Evolutionary conservation across 2,113 vertebrate genomes (phyloP), one percentile per base, ranked within the genome.

Genomic region (Pyxicephalus adspersus): DNA sequence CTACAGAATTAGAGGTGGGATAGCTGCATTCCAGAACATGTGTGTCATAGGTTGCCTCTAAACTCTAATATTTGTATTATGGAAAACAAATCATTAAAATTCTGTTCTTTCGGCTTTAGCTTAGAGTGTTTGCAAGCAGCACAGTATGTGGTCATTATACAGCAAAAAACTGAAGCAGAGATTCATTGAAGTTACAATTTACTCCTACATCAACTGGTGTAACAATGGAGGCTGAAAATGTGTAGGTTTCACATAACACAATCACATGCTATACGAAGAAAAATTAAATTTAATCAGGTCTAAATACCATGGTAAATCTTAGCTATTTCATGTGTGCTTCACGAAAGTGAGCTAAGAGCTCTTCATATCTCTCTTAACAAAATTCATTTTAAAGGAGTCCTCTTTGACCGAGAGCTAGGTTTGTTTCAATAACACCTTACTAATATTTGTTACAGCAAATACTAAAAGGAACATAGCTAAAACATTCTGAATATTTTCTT

Each of bases 161-260:
- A 76, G 38, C 18, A 58, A 76, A 18, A 11, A 19, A 34, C 34
- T 1, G 13, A 81, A 51, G 3, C 23, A 13, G 71, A 31, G 55
- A 17, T 20, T 76, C 75, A 28, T 23, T 55, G 63, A 61, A 76
- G 16, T 64, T 34, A 66, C 63, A 81, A 25, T 78, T 45, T 80
- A 80, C 63, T 57, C 29, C 28, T 67, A 29, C 77, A 28, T 58
- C 31, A 68, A 18, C 52, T 68, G 29, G 31, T 60, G 25, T 60
- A 79, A 68, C 54, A 60, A 57, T 45, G 64, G 19, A 65, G 23
- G 51, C 45, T 64, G 76, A 45, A 67, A 67, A 66, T 78, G 54
- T 77, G 22, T 64, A 77, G 61, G 50, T 28, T 76, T 50, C 52
- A 25, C 38, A 60, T 64, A 52, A 64, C 34, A 51, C 19, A 20